Evolutionary conservation across 2,888 invertebrate species (phyloP), one percentile per base, ranked within the genome.

Genomic region (Aphidoletes aphidimyza): DNA sequence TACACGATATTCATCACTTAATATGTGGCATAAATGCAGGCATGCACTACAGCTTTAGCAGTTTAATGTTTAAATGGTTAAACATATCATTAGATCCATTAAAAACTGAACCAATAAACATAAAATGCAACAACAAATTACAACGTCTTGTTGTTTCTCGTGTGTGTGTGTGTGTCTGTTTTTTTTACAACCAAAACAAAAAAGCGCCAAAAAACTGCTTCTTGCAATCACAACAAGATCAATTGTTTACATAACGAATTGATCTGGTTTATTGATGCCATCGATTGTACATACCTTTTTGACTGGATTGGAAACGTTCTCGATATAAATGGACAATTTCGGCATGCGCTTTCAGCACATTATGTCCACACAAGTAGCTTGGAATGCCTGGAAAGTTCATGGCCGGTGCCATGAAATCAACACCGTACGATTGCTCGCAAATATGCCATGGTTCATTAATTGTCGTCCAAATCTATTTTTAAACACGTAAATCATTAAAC

Each of bases 331-430:
- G 93, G 86, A 93, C 93, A n/a, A 91, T 93, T 87, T 91, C 92
- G 0, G 94, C 94, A 87, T 96, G 96, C 0, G 95, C 93, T 87
- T 93, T 93, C 26, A 96, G 89, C 84, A 94, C 89, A 87, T 95
- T 94, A 87, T 95, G 95, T 0, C 92, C 92, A 86, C 94, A 94
- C 0, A 93, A 89, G 88, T 95, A 96, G 86, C 92, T 91, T 0
- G 93, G 93, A 83, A 92, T 90, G 1, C 93, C 93, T 0, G 92
- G 92, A 22, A 91, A 91, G 86, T 92, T 91, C 85, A 92, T 88
- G 0, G 92, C 91, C 0, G 93, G 93, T 0, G 93, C 93, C 89
- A 93, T 90, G 87, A 91, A 92, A 47, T 92, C 92, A 36, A 91
- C 91, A 1, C 93, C 93, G 85, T 89, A 90, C 30, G 89, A 88